phyloP scores from a whole-genome alignment of 2,888 invertebrate genomes.

The Linnaemya vulpina region DNA sequence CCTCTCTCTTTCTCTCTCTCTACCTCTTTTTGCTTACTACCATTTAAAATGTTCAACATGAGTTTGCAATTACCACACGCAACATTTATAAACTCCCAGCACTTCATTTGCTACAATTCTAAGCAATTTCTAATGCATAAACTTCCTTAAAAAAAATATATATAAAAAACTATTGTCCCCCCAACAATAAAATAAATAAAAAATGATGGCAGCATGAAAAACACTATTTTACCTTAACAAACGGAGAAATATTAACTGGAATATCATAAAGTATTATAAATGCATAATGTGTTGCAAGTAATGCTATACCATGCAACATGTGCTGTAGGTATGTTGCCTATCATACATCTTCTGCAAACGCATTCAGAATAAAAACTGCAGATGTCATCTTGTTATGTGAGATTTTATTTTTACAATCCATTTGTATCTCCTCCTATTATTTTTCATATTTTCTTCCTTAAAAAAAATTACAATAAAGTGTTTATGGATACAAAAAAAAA shows the following conservation, averaged over 20 bases:
- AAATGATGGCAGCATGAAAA: constrained; percentile 46
- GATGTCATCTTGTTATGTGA: constrained; percentile 65
- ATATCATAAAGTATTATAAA: constrained; percentile 11
- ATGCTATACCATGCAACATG: constrained; percentile 60
- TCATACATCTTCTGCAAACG: constrained; percentile 4
- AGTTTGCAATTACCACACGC: constrained; percentile 59
- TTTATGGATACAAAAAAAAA: constrained; percentile 1
- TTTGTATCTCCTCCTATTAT: constrained; percentile 33
- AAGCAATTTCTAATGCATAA: constrained; percentile 26
- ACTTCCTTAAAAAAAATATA: not conserved
- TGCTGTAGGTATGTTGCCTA: constrained; percentile 33
- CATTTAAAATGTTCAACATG: constrained; percentile 47
- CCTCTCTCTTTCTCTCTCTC: not conserved
- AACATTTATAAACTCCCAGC: not conserved
- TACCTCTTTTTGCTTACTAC: not conserved
- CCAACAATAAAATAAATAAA: constrained; percentile 22
- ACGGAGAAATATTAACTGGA: not conserved
- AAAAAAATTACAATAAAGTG: constrained; percentile 13
- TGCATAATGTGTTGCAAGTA: constrained; percentile 49
- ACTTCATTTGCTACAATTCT: not conserved
- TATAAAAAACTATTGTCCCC: constrained; percentile 27
- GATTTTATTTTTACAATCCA: constrained; percentile 46
- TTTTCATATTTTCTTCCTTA: constrained; percentile 11
- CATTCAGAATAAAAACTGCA: constrained; percentile 53
- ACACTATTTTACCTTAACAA: constrained; percentile 48